Evolutionary conservation across 2,888 invertebrate species (phyloP).

Genomic region (Eutolmus rufibarbis): DNA sequence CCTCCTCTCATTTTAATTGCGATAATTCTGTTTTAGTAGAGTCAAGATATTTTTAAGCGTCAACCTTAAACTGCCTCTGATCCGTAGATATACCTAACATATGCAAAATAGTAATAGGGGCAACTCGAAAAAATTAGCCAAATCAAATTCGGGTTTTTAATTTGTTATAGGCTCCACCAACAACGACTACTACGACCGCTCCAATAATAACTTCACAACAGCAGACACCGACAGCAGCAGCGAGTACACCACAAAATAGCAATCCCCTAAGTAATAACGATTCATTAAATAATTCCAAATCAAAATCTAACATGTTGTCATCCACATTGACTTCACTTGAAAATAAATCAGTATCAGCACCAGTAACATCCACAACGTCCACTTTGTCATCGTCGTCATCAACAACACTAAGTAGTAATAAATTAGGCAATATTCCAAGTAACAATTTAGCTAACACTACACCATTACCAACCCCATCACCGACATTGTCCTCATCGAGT

Average conservation of each 20-base stretch:
- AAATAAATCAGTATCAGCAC: slow-evolving; percentile 49
- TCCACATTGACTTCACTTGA: slow-evolving; percentile 46
- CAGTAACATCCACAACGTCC: slow-evolving; percentile 56
- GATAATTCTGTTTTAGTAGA: not conserved
- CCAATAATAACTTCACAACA: slow-evolving; percentile 53
- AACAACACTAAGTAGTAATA: slow-evolving; percentile 46
- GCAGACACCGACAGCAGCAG: slow-evolving; percentile 60
- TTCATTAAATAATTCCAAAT: slow-evolving; percentile 33
- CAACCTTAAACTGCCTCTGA: not conserved
- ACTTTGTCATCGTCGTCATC: slow-evolving; percentile 52
- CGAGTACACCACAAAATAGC: slow-evolving; percentile 52
- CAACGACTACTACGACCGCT: slow-evolving; percentile 51
- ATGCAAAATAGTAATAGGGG: not conserved
- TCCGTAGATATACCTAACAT: too few species aligned
- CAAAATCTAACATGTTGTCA: slow-evolving; percentile 44
- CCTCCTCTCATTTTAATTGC: not conserved
- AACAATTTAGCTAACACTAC: slow-evolving; percentile 44
- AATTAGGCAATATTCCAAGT: slow-evolving; percentile 45
- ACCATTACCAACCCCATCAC: slow-evolving; percentile 52
- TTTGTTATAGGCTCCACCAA: slow-evolving; percentile 48
- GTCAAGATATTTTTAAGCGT: not conserved
- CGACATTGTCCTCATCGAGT: slow-evolving; percentile 49
- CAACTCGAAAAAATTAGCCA: not conserved
- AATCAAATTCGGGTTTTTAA: slow-evolving; percentile 3
- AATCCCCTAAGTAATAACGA: slow-evolving; percentile 39